Evolutionary conservation across 2,888 invertebrate genomes (phyloP).

Genomic region (Ochlodes sylvanus): DNA sequence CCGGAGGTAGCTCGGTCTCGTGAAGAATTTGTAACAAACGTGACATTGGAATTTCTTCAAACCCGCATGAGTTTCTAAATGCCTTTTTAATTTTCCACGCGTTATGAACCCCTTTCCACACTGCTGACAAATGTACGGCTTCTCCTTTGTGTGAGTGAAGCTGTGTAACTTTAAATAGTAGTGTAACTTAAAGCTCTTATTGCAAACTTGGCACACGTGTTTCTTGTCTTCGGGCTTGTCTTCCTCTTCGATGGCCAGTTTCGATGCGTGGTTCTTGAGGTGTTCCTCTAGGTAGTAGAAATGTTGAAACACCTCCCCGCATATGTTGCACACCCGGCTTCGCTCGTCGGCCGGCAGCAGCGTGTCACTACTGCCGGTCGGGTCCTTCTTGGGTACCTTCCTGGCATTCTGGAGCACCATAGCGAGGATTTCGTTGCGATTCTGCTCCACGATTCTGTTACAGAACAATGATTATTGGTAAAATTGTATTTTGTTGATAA

Average conservation of each 20-base stretch:
- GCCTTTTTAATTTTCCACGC: conserved; percentile 72
- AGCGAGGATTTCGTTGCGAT: conserved; percentile 70
- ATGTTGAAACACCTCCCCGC: conserved; percentile 76
- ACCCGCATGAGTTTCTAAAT: conserved; percentile 73
- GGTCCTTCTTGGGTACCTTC: conserved; percentile 63
- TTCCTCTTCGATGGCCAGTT: conserved; percentile 64
- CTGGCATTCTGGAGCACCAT: conserved; percentile 78
- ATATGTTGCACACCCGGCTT: conserved; percentile 75
- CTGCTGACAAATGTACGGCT: conserved; percentile 75
- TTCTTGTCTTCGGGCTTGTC: conserved; percentile 65
- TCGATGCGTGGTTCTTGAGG: conserved; percentile 71
- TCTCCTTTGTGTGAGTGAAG: conserved; percentile 76
- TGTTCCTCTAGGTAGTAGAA: conserved; percentile 78
- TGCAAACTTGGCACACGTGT: conserved; percentile 68
- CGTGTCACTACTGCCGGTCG: conserved; percentile 44
- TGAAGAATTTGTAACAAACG: conserved; percentile 78
- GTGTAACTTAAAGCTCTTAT: conserved; percentile 73
- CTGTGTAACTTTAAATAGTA: conserved; percentile 76
- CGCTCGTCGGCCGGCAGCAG: conserved; percentile 62
- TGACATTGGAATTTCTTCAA: conserved; percentile 78
- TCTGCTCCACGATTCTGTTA: conserved; percentile 70
- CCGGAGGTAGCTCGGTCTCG: conserved; percentile 70
- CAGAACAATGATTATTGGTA: neutral
- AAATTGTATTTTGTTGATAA: neutral
- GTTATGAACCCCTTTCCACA: conserved; percentile 79